Base-by-base conservation (phyloP, 2,113 vertebrate species). In the Planiliza haematocheilus region DNA sequence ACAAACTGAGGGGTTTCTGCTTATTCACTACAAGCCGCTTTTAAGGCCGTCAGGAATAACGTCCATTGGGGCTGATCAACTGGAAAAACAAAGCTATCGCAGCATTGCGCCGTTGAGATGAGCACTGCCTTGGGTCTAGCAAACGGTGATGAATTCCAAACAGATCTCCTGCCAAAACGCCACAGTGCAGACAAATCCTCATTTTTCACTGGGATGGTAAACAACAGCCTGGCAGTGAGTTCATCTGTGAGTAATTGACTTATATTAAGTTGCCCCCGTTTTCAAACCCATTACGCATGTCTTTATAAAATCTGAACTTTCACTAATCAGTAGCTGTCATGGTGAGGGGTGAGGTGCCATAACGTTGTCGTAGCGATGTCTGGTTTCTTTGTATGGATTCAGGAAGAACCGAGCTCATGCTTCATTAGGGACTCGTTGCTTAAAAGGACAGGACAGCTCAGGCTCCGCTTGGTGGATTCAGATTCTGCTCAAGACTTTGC, bases 361-460 rank as follows among this genome's bases (percentile, higher is more conserved):
- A 1, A 1, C 30, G 34, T 56, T 34, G 70, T 24, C 36, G 6
- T n/a, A 2, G 46, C 4, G 4, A 17, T 53, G 56, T 81, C 61
- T 17, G 17, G 21, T 66, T 70, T 77, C 64, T 70, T 7, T 82
- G 65, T 79, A 62, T 67, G 55, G 17, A 39, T 59, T 46, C 61
- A 53, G 69, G 62, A 59, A 68, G 51, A 80, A 51, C 59, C 14
- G 78, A 48, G 43, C 13, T 51, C 60, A 8, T 0, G 34, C 69
- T 83, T 87, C 60, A 89, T 90, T 85, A 81, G 69, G 82, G 61
- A 76, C 70, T 67, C 62, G 74, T 88, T 75, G 10, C 52, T 85
- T 74, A 77, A 87, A 53, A 81, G 63, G 67, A 70, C 16, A n/a
- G 60, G 86, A 77, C 63, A 74, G 73, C 48, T 73, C 36, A 11